These are phyloP conservation scores for Tribolium freemani DNA, from an alignment of 2,888 invertebrate species.

Conservation along the genomic window DNA sequence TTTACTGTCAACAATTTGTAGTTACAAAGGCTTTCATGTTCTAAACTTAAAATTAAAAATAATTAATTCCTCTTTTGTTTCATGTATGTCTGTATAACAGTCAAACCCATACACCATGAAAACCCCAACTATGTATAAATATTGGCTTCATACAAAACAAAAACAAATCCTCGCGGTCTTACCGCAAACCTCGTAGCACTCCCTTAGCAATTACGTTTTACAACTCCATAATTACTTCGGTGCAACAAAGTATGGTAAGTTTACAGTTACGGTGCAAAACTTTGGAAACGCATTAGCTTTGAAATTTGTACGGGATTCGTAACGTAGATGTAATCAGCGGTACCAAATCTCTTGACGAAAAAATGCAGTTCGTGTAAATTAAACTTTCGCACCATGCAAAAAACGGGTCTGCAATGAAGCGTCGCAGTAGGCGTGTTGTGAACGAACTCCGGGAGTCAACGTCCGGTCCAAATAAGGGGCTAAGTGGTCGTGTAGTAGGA, in stretches of 20 bases:
- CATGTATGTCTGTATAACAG: background rate
- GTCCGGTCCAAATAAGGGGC: constrained; percentile 30
- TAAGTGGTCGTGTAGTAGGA: background rate
- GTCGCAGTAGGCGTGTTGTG: constrained; percentile 22
- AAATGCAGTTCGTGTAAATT: constrained; percentile 6
- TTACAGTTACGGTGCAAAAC: constrained; percentile 16
- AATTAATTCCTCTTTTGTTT: background rate
- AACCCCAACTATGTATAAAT: background rate
- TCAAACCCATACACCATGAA: background rate
- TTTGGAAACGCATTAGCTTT: background rate
- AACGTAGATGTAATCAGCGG: background rate
- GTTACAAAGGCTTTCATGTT: background rate
- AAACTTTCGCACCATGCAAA: constrained; percentile 17
- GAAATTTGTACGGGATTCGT: background rate
- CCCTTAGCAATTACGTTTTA: constrained; percentile 30
- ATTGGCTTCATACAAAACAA: background rate
- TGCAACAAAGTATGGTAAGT: constrained; percentile 12
- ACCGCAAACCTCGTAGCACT: constrained; percentile 19
- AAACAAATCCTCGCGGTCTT: background rate
- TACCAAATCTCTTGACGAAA: background rate
- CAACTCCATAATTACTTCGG: constrained; percentile 33
- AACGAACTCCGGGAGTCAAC: constrained; percentile 15
- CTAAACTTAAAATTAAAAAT: background rate
- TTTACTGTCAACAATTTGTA: background rate
- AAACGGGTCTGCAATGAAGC: constrained; percentile 25